Percentiles rank a stretch among this genome's conserved stretches.
Evolutionary conservation across 2,888 invertebrate genomes (phyloP).

Genomic region (Dyspetes luteomarginatus): DNA sequence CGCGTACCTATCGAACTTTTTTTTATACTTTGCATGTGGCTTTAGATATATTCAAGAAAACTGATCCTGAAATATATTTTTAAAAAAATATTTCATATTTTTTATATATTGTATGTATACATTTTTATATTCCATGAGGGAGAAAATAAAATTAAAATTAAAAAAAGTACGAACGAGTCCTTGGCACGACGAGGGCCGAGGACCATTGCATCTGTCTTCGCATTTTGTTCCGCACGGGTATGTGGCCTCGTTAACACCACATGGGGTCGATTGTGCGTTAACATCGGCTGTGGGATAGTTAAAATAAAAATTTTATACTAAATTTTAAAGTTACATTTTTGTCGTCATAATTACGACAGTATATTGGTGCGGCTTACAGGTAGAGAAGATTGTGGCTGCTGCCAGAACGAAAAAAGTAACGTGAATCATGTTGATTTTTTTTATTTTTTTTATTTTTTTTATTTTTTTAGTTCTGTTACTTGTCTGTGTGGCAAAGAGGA

Average conservation of each 20-base stretch:
- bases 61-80: no score
- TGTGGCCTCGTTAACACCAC: slow-evolving; percentile 33
- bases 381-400: background rate
- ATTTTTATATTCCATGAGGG: no score
- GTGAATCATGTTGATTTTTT: background rate
- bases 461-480: background rate
- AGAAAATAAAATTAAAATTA: background rate
- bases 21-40: no score
- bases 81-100: no score
- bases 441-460: no score
- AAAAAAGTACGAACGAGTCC: slow-evolving; percentile 24
- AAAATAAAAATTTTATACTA: no score
- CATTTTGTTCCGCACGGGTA: slow-evolving; percentile 31
- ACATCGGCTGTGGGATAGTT: background rate
- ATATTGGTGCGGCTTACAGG: slow-evolving; percentile 7
- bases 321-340: no score
- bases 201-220: slow-evolving; percentile 51
- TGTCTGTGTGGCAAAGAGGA: background rate
- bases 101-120: no score
- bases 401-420: background rate
- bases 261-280: background rate
- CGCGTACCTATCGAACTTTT: no score
- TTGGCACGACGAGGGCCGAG: background rate
- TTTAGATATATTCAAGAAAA: no score
- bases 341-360: background rate